Conservation (phyloP, 1,140 invertebrate species). For the Ceratina japonica region DNA sequence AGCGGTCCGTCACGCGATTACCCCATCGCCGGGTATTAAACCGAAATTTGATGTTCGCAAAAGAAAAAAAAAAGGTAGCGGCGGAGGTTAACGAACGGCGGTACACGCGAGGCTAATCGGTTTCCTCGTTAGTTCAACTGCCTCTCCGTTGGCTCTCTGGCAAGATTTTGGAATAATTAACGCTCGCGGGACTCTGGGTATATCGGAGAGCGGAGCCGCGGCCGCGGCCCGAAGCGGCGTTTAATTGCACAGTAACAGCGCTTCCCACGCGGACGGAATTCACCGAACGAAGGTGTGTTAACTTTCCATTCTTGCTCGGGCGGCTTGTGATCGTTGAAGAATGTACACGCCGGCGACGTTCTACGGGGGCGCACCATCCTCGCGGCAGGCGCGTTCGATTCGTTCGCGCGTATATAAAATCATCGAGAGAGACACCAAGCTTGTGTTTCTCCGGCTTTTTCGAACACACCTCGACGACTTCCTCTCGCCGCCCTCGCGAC, state of each 20-base stretch:
- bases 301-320: constrained; percentile 31
- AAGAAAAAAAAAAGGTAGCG: no score
- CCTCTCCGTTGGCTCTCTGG: background rate
- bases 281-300: constrained; percentile 31
- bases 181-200: background rate
- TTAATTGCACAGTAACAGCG: constrained; percentile 43
- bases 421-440: no score
- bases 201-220: background rate
- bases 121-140: constrained; percentile 36
- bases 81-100: background rate
- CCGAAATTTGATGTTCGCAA: no score
- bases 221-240: constrained; percentile 1
- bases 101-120: background rate
- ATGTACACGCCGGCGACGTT: constrained; percentile 11
- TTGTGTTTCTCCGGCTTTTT: background rate
- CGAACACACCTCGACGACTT: background rate
- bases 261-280: constrained; percentile 38
- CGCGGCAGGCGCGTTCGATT: background rate
- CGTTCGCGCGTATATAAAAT: background rate
- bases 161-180: constrained; percentile 31
- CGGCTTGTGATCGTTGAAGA: constrained; percentile 30
- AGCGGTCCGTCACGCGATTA: no score
- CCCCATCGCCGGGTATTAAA: no score
- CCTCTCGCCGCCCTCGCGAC: background rate
- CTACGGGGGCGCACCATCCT: background rate